Percentiles rank a stretch among this genome's conserved stretches.
These are phyloP conservation scores for Clarias pachynema DNA, from an alignment of 2,797 vertebrate species.

Conservation along the genomic window DNA sequence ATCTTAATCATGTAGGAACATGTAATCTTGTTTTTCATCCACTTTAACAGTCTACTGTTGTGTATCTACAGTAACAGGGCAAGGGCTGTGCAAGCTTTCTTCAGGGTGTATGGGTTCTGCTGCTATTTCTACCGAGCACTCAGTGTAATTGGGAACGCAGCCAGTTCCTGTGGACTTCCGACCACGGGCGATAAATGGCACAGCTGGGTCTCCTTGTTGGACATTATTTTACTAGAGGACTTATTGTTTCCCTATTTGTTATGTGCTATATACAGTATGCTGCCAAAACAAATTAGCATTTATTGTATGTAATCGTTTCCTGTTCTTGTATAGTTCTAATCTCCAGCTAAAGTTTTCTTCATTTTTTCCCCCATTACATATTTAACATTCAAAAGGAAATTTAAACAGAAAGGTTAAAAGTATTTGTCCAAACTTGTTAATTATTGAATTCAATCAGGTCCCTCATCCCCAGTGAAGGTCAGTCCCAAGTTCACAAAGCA, in stretches of 20 bases:
- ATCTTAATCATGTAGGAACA: not conserved
- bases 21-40: constrained; percentile 26
- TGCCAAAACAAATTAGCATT: constrained; percentile 13
- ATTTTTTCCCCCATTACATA: not conserved
- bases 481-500: no score
- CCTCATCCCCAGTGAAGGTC: no score
- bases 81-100: constrained; percentile 1
- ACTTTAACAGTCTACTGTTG: not conserved
- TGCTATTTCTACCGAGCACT: constrained; percentile 28
- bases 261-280: constrained; percentile 7
- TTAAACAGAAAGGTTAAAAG: not conserved
- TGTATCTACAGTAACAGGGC: not conserved
- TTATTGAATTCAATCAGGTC: no score
- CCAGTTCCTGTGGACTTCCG: constrained; percentile 34
- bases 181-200: constrained; percentile 26
- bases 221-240: constrained; percentile 7
- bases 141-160: constrained; percentile 21
- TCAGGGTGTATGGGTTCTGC: constrained; percentile 19
- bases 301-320: constrained; percentile 20
- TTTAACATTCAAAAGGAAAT: not conserved
- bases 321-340: constrained; percentile 9
- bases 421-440: no score
- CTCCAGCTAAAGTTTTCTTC: not conserved
- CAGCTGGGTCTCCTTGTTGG: constrained; percentile 29
- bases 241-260: constrained; percentile 26